A percentile compares a stretch with the other conserved stretches of the same genome.
Evolutionary conservation across 2,888 invertebrate species (phyloP).

Genomic region (Bursaphelenchus okinawaensis): DNA sequence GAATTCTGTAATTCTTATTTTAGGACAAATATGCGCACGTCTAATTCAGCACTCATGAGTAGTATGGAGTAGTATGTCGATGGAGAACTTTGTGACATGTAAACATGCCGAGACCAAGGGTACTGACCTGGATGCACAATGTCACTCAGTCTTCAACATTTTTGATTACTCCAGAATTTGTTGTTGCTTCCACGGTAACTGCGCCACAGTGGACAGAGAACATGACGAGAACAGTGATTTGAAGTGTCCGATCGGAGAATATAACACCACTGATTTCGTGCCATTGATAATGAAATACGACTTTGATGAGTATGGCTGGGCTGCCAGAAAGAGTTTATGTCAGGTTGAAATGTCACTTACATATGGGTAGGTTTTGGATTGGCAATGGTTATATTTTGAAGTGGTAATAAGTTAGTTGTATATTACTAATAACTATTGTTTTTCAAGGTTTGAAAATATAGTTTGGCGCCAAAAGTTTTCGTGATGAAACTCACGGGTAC

Average conservation of each 20-base stretch:
- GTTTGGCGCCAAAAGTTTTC: no score
- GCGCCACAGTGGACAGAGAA: neutral
- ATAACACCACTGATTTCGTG: neutral
- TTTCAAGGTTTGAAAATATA: no score
- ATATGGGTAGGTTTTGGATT: no score
- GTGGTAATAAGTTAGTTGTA: no score
- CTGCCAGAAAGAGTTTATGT: neutral
- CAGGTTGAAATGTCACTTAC: no score
- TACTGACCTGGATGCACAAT: neutral
- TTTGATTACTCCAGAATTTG: neutral
- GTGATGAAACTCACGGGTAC: no score
- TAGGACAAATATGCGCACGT: no score
- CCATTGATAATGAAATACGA: no score
- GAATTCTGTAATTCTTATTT: neutral
- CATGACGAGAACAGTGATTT: neutral
- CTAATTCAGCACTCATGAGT: no score
- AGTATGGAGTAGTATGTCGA: no score
- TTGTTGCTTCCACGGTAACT: neutral
- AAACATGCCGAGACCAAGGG: neutral
- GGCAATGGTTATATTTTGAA: no score
- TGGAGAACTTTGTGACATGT: neutral
- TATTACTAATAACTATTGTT: no score
- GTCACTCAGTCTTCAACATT: neutral
- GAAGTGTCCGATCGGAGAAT: neutral
- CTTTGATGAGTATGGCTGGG: neutral